A percentile compares a stretch with the other conserved stretches of the same genome.
These are phyloP conservation scores for Aspiorhynchus laticeps DNA, from an alignment of 2,113 vertebrate genomes.

Conservation along the genomic window DNA sequence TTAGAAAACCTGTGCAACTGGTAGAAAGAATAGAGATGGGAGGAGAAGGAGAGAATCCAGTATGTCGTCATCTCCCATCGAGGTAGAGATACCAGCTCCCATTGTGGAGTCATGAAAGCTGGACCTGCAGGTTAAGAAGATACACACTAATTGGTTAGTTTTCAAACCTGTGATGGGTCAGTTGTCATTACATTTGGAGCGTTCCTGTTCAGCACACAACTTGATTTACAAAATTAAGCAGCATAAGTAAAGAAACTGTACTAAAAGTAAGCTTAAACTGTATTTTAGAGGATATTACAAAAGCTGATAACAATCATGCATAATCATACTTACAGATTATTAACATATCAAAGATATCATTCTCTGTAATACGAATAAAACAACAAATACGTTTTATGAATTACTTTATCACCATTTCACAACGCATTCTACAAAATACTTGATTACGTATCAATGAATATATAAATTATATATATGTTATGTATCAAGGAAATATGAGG, in stretches of 20 bases:
- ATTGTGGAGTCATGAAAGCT: conserved; percentile 36
- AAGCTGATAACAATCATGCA: neutral
- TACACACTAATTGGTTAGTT: neutral
- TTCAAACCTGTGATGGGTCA: neutral
- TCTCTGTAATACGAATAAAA: neutral
- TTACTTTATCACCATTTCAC: neutral
- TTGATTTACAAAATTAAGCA: neutral
- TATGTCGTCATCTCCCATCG: conserved; percentile 68
- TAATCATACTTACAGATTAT: neutral
- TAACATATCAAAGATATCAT: neutral
- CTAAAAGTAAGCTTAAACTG: neutral
- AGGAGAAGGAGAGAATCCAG: conserved; percentile 75
- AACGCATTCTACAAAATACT: neutral
- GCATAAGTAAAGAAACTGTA: neutral
- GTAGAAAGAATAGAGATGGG: conserved; percentile 78
- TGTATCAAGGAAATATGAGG: neutral
- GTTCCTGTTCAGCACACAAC: neutral
- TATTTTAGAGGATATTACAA: neutral
- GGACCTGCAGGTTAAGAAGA: conserved; percentile 6
- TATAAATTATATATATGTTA: no score
- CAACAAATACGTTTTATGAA: neutral
- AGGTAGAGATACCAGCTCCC: conserved; percentile 63
- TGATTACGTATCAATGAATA: neutral
- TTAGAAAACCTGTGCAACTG: conserved; percentile 76
- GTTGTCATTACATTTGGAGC: neutral